These are phyloP conservation scores for Ameiurus melas DNA, from an alignment of 2,113 vertebrate genomes.

Conservation along the genomic window DNA sequence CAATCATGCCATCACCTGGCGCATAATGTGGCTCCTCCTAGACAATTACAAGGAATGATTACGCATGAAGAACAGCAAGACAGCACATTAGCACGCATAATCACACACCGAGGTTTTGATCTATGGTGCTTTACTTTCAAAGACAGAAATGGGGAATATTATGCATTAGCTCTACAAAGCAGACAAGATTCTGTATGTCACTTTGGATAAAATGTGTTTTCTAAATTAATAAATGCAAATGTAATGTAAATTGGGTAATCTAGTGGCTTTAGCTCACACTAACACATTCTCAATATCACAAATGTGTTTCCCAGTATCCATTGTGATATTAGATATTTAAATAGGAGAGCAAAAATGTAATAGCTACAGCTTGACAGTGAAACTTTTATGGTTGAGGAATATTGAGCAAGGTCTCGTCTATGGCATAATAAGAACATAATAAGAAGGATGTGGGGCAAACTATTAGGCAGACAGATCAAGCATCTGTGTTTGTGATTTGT, in stretches of 20 bases:
- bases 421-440: neutral
- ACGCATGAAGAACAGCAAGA: neutral
- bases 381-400: neutral
- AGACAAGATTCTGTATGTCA: neutral
- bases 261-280: neutral
- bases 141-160: neutral
- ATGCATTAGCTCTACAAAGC: slow-evolving; percentile 1
- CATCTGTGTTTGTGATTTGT: neutral
- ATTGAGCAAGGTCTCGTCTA: neutral
- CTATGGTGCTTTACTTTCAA: neutral
- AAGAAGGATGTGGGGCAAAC: neutral
- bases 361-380: neutral
- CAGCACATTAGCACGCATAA: neutral
- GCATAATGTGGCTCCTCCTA: slow-evolving; percentile 10
- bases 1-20: slow-evolving; percentile 1
- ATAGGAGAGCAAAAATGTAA: neutral
- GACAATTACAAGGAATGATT: slow-evolving; percentile 16
- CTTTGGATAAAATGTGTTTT: neutral
- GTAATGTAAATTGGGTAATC: neutral
- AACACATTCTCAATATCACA: neutral
- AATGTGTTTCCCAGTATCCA: neutral
- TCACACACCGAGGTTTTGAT: neutral
- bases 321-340: neutral
- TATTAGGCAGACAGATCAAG: neutral
- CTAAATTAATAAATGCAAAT: neutral